Evolutionary conservation across 2,888 invertebrate genomes (phyloP).

Genomic region (Alentia gelatinosa): DNA sequence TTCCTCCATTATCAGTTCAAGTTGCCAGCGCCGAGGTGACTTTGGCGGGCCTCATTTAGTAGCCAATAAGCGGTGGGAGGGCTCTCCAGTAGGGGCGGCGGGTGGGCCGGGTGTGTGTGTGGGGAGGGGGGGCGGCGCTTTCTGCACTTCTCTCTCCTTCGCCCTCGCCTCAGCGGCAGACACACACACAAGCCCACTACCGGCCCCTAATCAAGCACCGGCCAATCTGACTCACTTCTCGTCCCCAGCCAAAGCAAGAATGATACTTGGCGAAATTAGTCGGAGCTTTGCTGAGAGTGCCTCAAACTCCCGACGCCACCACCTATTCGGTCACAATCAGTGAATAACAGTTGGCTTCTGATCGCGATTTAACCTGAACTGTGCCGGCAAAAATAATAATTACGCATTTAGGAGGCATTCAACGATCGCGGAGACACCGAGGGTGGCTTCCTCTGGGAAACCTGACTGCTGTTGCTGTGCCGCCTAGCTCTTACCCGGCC

Average conservation of each 20-base stretch:
- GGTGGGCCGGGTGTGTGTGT: background rate
- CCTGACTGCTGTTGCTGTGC: background rate
- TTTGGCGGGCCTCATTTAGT: conserved; percentile 32
- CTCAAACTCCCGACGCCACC: too few relatives aligned
- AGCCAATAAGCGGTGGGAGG: conserved; percentile 21
- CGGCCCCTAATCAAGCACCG: conserved; percentile 39
- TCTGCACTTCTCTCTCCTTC: too few relatives aligned
- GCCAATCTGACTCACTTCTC: conserved; percentile 29
- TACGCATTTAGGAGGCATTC: background rate
- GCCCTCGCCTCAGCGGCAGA: too few relatives aligned
- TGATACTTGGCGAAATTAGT: conserved; percentile 52
- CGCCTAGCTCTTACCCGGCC: background rate
- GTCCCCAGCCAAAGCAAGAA: background rate
- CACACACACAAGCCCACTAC: background rate
- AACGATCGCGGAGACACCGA: too few relatives aligned
- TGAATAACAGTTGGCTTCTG: conserved; percentile 34
- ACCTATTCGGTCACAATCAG: conserved; percentile 20
- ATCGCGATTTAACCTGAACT: background rate
- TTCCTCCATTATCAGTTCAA: conserved; percentile 48
- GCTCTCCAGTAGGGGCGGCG: background rate
- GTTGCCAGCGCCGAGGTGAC: conserved; percentile 44
- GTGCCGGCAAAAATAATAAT: background rate
- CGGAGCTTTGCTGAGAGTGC: too few relatives aligned
- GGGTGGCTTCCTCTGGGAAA: background rate
- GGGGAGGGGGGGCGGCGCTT: background rate